These are phyloP conservation scores for Apodemus agrarius DNA, from an alignment of 2,797 vertebrate species.

Conservation along the genomic window DNA sequence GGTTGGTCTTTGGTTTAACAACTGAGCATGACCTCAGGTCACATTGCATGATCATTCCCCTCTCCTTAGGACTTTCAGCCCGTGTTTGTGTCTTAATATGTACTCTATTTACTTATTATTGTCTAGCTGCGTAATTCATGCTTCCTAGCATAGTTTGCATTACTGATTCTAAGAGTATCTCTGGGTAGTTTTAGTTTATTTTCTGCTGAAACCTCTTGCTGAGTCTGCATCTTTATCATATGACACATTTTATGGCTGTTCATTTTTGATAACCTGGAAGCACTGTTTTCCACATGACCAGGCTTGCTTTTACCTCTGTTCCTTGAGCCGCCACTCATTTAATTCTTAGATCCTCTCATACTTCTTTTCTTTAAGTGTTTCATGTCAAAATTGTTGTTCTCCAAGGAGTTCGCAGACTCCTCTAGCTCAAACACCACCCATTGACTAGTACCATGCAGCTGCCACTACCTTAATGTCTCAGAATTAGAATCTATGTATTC, in stretches of 20 bases:
- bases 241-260: not conserved
- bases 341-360: not conserved
- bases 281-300: not conserved
- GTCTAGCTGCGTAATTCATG: not conserved
- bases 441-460: not conserved
- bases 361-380: not conserved
- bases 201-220: not conserved
- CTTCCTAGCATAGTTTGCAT: not conserved
- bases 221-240: not conserved
- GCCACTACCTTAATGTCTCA: not conserved
- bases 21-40: not conserved
- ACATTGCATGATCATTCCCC: not conserved
- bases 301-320: not conserved
- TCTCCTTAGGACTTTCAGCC: not conserved
- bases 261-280: slow-evolving; percentile 10
- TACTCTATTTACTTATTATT: not conserved
- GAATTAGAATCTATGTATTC: not conserved
- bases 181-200: not conserved
- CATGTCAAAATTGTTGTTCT: not conserved
- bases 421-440: not conserved
- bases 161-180: not conserved
- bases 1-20: not conserved
- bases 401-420: not conserved
- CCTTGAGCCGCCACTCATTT: not conserved
- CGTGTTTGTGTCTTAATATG: not conserved